A percentile compares a stretch with the other conserved stretches of the same genome.
phyloP scores from a whole-genome alignment of 2,888 invertebrate species.

The Drosophila affinis region DNA sequence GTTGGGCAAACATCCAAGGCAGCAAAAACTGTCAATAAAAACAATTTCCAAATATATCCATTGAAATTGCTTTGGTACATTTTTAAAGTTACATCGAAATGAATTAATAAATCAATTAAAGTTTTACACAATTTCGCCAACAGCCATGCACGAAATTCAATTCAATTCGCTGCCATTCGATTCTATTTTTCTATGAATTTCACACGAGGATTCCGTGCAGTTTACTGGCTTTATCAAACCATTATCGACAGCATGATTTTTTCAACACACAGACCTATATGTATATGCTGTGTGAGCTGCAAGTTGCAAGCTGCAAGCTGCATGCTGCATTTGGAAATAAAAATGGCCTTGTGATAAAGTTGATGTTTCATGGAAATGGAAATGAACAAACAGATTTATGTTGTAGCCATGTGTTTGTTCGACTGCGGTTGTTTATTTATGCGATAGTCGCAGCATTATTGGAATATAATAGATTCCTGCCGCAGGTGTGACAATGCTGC shows the following conservation, averaged over 20 bases:
- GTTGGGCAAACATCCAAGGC: slow-evolving; percentile 49
- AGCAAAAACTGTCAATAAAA: slow-evolving; percentile 46
- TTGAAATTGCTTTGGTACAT: slow-evolving; percentile 15
- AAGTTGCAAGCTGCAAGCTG: background rate
- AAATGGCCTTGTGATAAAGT: slow-evolving; percentile 30
- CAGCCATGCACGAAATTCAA: slow-evolving; percentile 12
- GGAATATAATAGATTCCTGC: slow-evolving; percentile 69
- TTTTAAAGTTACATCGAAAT: slow-evolving; percentile 36
- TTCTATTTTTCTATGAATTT: slow-evolving; percentile 29
- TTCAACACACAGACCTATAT: slow-evolving; percentile 2
- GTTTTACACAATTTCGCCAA: slow-evolving; percentile 10
- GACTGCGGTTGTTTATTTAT: slow-evolving; percentile 70
- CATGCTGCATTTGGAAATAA: background rate
- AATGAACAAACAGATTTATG: slow-evolving; percentile 54
- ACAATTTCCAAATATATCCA: slow-evolving; percentile 18
- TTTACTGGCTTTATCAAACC: slow-evolving; percentile 45
- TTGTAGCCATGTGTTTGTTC: slow-evolving; percentile 32
- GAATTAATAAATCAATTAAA: slow-evolving; percentile 50
- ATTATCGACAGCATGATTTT: slow-evolving; percentile 36
- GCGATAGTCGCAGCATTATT: slow-evolving; percentile 57
- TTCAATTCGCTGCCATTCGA: background rate
- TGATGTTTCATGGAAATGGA: slow-evolving; percentile 36
- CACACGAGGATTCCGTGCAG: slow-evolving; percentile 14
- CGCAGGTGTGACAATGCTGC: slow-evolving; percentile 63
- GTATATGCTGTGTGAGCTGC: too few relatives aligned